Evolutionary conservation across 37 sponge, comb jelly and placozoan genomes (phyloP).

Genomic region (Hormiphora californensis): DNA sequence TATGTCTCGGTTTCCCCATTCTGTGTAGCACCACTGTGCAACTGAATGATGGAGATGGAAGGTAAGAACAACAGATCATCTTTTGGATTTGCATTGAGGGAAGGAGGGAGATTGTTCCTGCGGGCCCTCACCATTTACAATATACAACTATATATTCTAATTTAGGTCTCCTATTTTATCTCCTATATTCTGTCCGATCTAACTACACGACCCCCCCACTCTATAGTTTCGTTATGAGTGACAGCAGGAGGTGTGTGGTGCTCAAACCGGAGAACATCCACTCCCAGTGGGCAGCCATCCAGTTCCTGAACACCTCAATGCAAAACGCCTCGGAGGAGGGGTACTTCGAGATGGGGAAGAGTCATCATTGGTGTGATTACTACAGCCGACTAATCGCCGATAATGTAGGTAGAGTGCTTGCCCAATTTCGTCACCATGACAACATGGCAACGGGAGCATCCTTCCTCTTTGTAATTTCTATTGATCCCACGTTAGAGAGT

Average conservation of each 20-base stretch:
- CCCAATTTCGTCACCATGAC: too few relatives aligned
- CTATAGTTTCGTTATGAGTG: background rate
- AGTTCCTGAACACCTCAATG: constrained; percentile 16
- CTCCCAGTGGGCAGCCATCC: constrained; percentile 54
- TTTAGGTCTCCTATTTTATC: background rate
- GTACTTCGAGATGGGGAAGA: background rate
- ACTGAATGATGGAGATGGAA: constrained; percentile 40
- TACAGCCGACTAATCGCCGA: background rate
- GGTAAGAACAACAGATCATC: background rate
- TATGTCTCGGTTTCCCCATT: constrained; percentile 27
- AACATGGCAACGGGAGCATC: too few relatives aligned
- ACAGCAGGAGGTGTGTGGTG: background rate
- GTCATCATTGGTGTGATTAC: constrained; percentile 1
- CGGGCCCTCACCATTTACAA: background rate
- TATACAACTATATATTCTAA: too few relatives aligned
- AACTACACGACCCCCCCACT: background rate
- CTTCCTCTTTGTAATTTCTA: too few relatives aligned
- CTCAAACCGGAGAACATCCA: constrained; percentile 46
- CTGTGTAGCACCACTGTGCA: background rate
- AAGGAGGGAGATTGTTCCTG: too few relatives aligned
- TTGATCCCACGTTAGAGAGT: too few relatives aligned
- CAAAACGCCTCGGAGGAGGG: constrained; percentile 9
- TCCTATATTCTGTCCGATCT: background rate
- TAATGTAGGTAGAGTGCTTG: too few relatives aligned
- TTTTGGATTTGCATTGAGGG: too few relatives aligned